A percentile compares a stretch with the other conserved stretches of the same genome.
phyloP scores from a whole-genome alignment of 2,797 vertebrate species.

The Sphaeramia orbicularis region DNA sequence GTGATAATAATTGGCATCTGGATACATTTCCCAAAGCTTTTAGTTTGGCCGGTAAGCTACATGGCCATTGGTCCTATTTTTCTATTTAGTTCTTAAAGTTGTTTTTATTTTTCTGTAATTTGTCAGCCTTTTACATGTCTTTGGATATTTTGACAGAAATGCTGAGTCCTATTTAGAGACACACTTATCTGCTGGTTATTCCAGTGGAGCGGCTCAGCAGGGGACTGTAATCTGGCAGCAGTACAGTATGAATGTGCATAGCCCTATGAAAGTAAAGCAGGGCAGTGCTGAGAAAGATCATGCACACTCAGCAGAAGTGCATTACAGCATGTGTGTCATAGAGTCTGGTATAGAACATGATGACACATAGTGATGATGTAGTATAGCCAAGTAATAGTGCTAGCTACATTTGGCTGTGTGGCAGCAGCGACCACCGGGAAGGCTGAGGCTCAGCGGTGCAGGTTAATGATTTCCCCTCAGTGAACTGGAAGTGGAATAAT shows the following conservation, averaged over 20 bases:
- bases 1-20: too few species aligned
- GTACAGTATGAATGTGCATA: constrained; percentile 47
- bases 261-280: constrained; percentile 47
- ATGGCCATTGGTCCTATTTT: too few species aligned
- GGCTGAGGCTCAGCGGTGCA: constrained; percentile 46
- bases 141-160: not conserved
- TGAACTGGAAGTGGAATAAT: constrained; percentile 69
- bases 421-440: constrained; percentile 51
- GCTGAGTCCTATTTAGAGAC: not conserved
- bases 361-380: constrained; percentile 69
- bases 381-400: constrained; percentile 31
- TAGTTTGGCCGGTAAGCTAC: too few species aligned
- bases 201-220: constrained; percentile 8
- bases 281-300: constrained; percentile 37
- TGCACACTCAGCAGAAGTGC: constrained; percentile 59
- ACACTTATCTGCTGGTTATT: constrained; percentile 25
- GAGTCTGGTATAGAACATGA: constrained; percentile 18
- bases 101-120: not conserved
- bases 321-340: constrained; percentile 54
- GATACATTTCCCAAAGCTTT: too few species aligned
- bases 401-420: constrained; percentile 33
- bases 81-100: not conserved
- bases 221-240: constrained; percentile 23
- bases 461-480: constrained; percentile 66
- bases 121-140: not conserved